Conservation (phyloP, 2,888 invertebrate genomes). For the Colostygia pectinataria region DNA sequence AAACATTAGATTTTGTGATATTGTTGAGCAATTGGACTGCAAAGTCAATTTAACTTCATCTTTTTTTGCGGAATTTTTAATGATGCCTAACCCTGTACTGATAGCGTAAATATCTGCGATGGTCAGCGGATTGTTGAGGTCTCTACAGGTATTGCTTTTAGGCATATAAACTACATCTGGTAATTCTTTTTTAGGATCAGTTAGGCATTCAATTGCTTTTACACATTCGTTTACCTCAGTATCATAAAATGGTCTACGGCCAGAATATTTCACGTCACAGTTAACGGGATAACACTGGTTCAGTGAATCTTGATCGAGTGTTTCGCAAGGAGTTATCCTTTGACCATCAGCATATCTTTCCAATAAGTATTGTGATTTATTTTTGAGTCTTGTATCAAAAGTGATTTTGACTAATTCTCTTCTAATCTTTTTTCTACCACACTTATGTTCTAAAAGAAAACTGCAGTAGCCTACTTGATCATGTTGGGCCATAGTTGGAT, state of each 20-base stretch:
- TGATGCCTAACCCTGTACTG: slow-evolving; percentile 52
- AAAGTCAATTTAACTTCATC: slow-evolving; percentile 40
- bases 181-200: slow-evolving; percentile 43
- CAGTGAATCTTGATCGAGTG: slow-evolving; percentile 56
- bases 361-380: slow-evolving; percentile 34
- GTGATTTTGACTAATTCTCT: slow-evolving; percentile 43
- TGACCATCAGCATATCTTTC: slow-evolving; percentile 28
- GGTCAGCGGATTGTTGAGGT: slow-evolving; percentile 53
- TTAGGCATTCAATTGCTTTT: slow-evolving; percentile 47
- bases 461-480: slow-evolving; percentile 61
- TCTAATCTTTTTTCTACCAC: slow-evolving; percentile 36
- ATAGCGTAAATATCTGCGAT: slow-evolving; percentile 60
- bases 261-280: slow-evolving; percentile 64
- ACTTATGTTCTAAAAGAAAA: slow-evolving; percentile 48
- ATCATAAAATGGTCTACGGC: slow-evolving; percentile 53
- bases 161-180: slow-evolving; percentile 60
- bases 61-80: slow-evolving; percentile 35
- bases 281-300: slow-evolving; percentile 55
- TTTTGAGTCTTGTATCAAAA: slow-evolving; percentile 55
- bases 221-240: slow-evolving; percentile 44
- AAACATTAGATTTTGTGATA: slow-evolving; percentile 63
- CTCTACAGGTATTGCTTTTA: slow-evolving; percentile 55
- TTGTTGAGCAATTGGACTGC: slow-evolving; percentile 60
- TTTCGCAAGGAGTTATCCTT: slow-evolving; percentile 44
- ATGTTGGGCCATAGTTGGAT: slow-evolving; percentile 55